Evolutionary conservation across 1,140 invertebrate species (phyloP).

Genomic region (Diploscapter pachys): DNA sequence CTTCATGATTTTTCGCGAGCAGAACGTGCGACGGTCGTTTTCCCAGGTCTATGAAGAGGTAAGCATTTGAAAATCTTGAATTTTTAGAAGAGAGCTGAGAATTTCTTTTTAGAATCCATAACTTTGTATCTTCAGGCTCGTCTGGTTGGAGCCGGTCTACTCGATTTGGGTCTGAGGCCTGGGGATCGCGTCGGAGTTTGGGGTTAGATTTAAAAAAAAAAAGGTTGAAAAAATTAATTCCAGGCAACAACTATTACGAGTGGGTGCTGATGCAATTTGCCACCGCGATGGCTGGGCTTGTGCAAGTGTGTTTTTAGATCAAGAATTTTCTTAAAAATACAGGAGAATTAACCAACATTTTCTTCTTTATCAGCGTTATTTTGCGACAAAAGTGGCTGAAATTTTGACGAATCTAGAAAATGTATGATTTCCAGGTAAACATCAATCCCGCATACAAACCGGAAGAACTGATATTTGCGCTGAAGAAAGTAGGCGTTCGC

Average conservation of each 20-base stretch:
- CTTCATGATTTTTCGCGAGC: constrained; percentile 53
- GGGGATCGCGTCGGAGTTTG: constrained; percentile 83
- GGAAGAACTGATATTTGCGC: constrained; percentile 73
- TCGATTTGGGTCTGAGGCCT: constrained; percentile 71
- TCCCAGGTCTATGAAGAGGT: constrained; percentile 48
- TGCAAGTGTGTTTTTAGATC: constrained; percentile 66
- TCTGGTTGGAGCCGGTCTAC: constrained; percentile 75
- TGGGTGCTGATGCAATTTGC: constrained; percentile 78
- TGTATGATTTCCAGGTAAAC: constrained; percentile 55
- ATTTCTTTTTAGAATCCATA: neutral
- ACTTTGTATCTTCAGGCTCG: constrained; percentile 67
- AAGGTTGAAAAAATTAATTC: too few relatives aligned
- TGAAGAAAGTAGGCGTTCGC: constrained; percentile 64
- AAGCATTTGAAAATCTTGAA: constrained; percentile 18
- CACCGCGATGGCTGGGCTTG: constrained; percentile 74
- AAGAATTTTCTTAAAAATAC: too few relatives aligned
- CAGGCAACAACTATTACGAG: constrained; percentile 72
- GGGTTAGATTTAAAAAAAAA: constrained; percentile 60
- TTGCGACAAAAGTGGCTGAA: neutral
- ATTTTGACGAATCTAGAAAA: neutral
- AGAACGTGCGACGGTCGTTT: constrained; percentile 53
- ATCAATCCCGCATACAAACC: constrained; percentile 79
- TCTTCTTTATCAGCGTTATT: too few relatives aligned
- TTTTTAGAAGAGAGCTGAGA: too few relatives aligned
- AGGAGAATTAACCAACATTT: too few relatives aligned